These are phyloP conservation scores for Smittia sp. DNA, from an alignment of 2,888 invertebrate genomes.

Conservation along the genomic window DNA sequence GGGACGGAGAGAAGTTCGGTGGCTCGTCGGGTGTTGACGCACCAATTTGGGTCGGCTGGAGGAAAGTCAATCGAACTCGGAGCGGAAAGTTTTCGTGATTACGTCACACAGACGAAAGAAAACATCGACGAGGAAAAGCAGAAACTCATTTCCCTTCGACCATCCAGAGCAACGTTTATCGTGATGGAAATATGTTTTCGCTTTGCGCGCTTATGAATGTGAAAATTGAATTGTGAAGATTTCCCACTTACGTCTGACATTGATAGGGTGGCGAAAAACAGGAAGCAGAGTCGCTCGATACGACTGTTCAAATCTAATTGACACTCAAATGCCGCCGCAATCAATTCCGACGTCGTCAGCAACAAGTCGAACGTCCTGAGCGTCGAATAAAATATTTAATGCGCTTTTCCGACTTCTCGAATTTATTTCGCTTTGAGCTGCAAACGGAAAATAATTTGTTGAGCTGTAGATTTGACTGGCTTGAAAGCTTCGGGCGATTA, in stretches of 20 bases:
- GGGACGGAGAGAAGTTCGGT: background rate
- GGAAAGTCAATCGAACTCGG: background rate
- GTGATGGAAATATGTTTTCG: background rate
- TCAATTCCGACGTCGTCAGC: no score
- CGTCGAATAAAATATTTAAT: no score
- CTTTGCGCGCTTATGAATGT: background rate
- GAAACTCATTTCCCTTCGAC: background rate
- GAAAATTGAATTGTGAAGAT: background rate
- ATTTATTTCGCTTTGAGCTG: no score
- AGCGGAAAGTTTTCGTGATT: slow-evolving; percentile 25
- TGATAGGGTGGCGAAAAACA: background rate
- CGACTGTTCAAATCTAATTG: no score
- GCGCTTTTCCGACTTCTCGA: no score
- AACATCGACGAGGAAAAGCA: slow-evolving; percentile 19
- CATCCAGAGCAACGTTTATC: background rate
- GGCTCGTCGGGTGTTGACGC: background rate
- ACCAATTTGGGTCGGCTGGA: background rate
- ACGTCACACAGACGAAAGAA: slow-evolving; percentile 30
- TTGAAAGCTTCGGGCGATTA: no score
- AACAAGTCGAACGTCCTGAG: no score
- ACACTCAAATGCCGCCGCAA: no score
- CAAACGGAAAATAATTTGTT: no score
- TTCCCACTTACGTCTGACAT: background rate
- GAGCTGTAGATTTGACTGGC: no score
- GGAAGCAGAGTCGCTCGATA: no score